Percentiles rank a stretch among this genome's conserved stretches.
Evolutionary conservation across 1,140 invertebrate genomes (phyloP).

Genomic region (Neomicropteryx cornuta): DNA sequence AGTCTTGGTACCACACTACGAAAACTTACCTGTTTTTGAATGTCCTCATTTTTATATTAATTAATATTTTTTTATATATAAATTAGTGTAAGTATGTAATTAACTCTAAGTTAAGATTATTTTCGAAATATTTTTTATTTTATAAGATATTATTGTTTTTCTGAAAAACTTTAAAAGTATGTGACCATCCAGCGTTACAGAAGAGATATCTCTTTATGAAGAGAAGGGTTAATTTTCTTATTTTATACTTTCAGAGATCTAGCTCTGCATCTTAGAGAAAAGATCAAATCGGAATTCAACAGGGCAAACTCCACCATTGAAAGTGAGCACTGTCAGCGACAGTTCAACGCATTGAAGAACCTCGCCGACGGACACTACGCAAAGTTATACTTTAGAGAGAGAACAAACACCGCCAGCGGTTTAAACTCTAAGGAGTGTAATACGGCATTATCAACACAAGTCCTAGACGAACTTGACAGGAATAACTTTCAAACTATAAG

Average conservation of each 20-base stretch:
- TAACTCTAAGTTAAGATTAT: neutral
- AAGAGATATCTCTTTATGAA: neutral
- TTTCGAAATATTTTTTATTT: neutral
- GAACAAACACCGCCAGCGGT: constrained; percentile 52
- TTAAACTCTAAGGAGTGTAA: constrained; percentile 59
- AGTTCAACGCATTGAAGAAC: constrained; percentile 56
- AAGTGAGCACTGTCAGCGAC: constrained; percentile 47
- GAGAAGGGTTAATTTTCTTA: constrained; percentile 10
- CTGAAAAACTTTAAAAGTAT: neutral
- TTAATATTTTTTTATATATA: constrained; percentile 9
- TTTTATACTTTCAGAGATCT: constrained; percentile 55
- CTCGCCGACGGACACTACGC: constrained; percentile 58
- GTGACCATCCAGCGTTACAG: neutral
- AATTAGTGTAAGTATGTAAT: neutral
- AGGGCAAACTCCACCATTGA: constrained; percentile 43
- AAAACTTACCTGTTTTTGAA: no score
- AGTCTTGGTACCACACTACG: no score
- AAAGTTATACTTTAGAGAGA: constrained; percentile 47
- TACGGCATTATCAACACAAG: constrained; percentile 56
- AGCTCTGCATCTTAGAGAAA: constrained; percentile 58
- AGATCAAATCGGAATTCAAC: constrained; percentile 53
- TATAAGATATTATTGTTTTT: constrained; percentile 9
- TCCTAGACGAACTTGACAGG: constrained; percentile 47
- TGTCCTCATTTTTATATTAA: constrained; percentile 2
- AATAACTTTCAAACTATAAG: constrained; percentile 42